Base-by-base conservation (phyloP, 2,113 vertebrate species). In the Eulemur rufifrons region DNA sequence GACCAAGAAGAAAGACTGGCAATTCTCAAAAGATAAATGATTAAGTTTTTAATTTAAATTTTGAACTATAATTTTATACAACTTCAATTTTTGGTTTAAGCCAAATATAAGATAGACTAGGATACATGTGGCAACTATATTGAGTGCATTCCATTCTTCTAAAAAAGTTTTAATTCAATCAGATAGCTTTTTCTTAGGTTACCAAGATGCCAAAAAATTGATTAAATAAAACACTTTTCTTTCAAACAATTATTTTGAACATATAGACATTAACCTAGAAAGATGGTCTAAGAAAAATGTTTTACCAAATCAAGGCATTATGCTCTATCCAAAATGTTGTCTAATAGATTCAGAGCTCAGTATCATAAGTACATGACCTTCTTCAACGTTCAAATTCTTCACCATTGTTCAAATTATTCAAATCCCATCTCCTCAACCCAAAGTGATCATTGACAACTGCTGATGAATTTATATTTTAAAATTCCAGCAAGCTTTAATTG, bases 391-490 rank as follows among this genome's bases (percentile, higher is more conserved):
- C 59, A 29, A 63, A 27, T 63, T 63, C 59, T 27, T 63, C 59
- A 63, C 59, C 76, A 82, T 34, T 76, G 59, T 73, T 96, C 87
- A 92, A 50, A 90, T 89, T 95, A 95, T 66, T 96, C n/a, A 88
- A 87, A 88, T 42, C 37, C 39, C 20, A 5, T 77, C 66, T 93
- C 69, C 71, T 59, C 45, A 93, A 17, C 27, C 77, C 77, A 85
- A 82, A 93, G 61, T 76, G 23, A 91, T 81, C 64, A 66, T 42
- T 92, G 82, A 63, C 91, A 91, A 77, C 20, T 83, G 50, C 37
- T 96, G 69, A 66, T 77, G 29, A 66, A 37, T 64, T 74, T 95
- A 93, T 9, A 59, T 94, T 95, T 95, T 87, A 45, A 92, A 96
- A 93, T 80, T 54, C 68, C 71, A 85, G 18, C 10, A 66, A 96